Base-by-base conservation (phyloP, 1,140 invertebrate genomes). In the Harpegnathos saltator region DNA sequence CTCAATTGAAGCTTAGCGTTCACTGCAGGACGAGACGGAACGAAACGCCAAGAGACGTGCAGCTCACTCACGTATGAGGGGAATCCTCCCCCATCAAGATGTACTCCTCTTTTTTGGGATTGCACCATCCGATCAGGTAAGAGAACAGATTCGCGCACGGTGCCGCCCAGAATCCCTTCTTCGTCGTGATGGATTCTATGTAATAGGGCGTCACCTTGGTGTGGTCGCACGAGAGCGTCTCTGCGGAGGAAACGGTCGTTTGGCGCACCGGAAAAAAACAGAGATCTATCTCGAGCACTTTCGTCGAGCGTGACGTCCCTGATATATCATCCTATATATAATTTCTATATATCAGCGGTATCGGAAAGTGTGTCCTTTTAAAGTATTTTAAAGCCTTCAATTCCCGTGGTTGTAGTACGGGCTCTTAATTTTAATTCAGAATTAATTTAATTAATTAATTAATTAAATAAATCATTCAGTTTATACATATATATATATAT, bases 171-270 rank as follows among this genome's bases (percentile, higher is more conserved):
- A 98, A 98, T 56, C 97, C 97, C 15, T 94, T 94, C 38, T 95
- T 96, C 19, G 96, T 96, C 82, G 96, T 97, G 86, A 98, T 98
- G 1, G 97, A 98, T 90, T 98, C 97, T 81, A 98, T 97, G 90
- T 97, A 98, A 91, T 97, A 98, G 12, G 97, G 97, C 3, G 97
- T 97, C 33, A 98, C 97, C 95, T 97, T 98, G 9, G 97, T 98
- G 91, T 98, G 97, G 93, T 98, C 97, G 93, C 97, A 98, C 22
- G 97, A 97, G 77, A 98, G 93, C 0, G 97, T 97, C 95, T 97
- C 97, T 98, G 92, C 29, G 94, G 44, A 15, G 75, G 74, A 85
- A 85, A 72, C n/a, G 33, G 38, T 77, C 26, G 50, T 15, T 65
- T 54, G 58, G 9, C 19, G 9, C 19, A n/a, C 48, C 12, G 1